Evolutionary conservation across 2,113 vertebrate species (phyloP).

Genomic region (Hyla sarda): DNA sequence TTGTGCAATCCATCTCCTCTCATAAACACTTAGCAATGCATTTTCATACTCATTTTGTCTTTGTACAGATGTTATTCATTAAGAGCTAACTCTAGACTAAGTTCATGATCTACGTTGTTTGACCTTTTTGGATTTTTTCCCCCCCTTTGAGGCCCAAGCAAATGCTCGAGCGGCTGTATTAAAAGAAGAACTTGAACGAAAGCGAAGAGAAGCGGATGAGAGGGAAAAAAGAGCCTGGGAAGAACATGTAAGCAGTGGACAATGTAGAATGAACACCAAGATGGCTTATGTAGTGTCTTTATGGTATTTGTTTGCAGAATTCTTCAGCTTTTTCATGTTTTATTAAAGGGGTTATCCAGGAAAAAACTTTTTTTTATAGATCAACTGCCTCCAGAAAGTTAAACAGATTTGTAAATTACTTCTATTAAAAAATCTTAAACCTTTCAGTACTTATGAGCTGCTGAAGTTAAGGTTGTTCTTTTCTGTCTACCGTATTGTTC

Average conservation of each 20-base stretch:
- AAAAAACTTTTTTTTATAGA: too few relatives aligned
- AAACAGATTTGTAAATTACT: too few relatives aligned
- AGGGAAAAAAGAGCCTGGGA: slow-evolving; percentile 93
- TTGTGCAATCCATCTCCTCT: slow-evolving; percentile 2
- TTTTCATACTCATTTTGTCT: background rate
- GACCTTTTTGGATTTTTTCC: background rate
- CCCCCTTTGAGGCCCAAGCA: slow-evolving; percentile 80
- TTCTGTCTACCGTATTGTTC: too few relatives aligned
- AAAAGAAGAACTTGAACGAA: slow-evolving; percentile 91
- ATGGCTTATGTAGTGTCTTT: too few relatives aligned
- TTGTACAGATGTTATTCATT: slow-evolving; percentile 26
- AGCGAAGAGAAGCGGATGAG: slow-evolving; percentile 90
- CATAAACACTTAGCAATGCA: background rate
- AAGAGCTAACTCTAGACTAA: background rate
- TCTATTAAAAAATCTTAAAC: too few relatives aligned
- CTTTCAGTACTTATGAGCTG: too few relatives aligned
- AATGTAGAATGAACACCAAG: background rate
- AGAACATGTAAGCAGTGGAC: slow-evolving; percentile 88
- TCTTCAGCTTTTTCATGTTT: too few relatives aligned
- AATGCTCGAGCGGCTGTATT: slow-evolving; percentile 87
- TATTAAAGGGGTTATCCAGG: too few relatives aligned
- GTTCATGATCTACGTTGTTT: background rate
- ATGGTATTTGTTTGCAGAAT: too few relatives aligned
- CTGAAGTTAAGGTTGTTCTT: too few relatives aligned
- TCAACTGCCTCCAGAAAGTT: too few relatives aligned